Base-by-base conservation (phyloP, 2,888 invertebrate genomes). In the Papilio protenor region DNA sequence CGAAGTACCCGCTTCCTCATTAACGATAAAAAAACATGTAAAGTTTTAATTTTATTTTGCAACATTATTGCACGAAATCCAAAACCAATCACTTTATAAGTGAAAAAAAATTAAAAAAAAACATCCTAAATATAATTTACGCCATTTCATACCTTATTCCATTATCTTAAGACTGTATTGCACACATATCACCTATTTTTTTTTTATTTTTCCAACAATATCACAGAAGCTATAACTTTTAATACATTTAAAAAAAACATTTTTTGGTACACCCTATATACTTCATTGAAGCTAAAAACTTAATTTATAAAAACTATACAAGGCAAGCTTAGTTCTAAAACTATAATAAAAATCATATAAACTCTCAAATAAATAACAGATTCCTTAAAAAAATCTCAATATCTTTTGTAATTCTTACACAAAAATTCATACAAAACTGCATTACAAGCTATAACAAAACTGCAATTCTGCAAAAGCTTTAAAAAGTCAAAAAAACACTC, bases 231-330 rank as follows among this genome's bases (percentile, higher is more conserved):
- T 27, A 12, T 12, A 23, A 23, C 14, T 61, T 61, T 23, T 16
- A 14, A 61, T 16, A 61, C 14, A 59, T 59, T 59, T 23, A 27
- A 33, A 61, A 33, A 64, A 64, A 64, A 55, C 55, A 55, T 55
- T 55, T n/a, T 64, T 64, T 18, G 61, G 12, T 64, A 27, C 61
- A 33, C 16, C 61, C 33, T 18, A 52, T 61, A 27, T 14, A 76
- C 76, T 76, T 76, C 76, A 71, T 61, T 33, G 76, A 76, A 76
- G 61, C 49, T 40, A 47, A 59, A 45, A 70, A 23, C 23, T 49
- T 52, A 49, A 40, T 8, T 40, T 66, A n/a, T 23, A 23, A 10
- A 47, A 18, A 64, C 23, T 27, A 47, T n/a, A 23, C 61, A 52
- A 52, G 23, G 14, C 59, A 14, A 61, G 59, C 61, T 33, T 33